Base-by-base conservation (phyloP, 2,797 vertebrate species). In the Ctenochaetus hawaiiensis region DNA sequence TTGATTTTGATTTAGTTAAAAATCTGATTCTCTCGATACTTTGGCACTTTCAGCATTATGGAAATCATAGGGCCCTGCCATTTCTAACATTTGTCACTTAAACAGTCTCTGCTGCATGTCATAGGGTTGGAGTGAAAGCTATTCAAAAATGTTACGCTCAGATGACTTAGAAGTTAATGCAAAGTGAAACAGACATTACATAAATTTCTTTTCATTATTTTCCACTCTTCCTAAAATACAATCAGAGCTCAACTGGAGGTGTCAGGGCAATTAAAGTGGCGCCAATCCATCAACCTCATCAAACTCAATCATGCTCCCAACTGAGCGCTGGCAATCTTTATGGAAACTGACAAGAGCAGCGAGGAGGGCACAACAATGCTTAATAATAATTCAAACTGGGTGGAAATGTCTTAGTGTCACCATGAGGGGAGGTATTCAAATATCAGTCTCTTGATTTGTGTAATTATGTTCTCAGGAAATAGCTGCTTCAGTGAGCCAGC, bases 241-340 rank as follows among this genome's bases (percentile, higher is more conserved):
- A 84, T 86, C 67, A 61, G 34, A 68, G 72, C 73, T 65, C 67
- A 30, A 74, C 75, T 80, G 69, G 85, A 83, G 64, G 53, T 62
- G 67, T 79, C 80, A 70, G 67, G 72, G 67, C 72, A 90, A 90
- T 92, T 82, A 90, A 67, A 82, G 75, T 68, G 65, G 77, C 80
- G 67, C 84, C 89, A 87, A 76, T 91, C 90, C 80, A 85, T 87
- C 80, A 73, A 10, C 44, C 63, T 84, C 77, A 91, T 93, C 88
- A 85, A 76, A 90, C 69, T 82, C 82, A 88, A 90, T 91, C 85
- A 86, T 23, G 18, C 83, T 87, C 73, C 82, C 82, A 1, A 75
- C 82, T 16, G 83, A 74, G 82, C 71, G 60, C 51, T 61, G 75
- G 78, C 60, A 83, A 59, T 78, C 74, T 82, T 72, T 52, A 76